Percentiles rank a stretch among this genome's conserved stretches.
Conservation (phyloP, 2,888 invertebrate genomes). For the Geophilus truncorum region DNA sequence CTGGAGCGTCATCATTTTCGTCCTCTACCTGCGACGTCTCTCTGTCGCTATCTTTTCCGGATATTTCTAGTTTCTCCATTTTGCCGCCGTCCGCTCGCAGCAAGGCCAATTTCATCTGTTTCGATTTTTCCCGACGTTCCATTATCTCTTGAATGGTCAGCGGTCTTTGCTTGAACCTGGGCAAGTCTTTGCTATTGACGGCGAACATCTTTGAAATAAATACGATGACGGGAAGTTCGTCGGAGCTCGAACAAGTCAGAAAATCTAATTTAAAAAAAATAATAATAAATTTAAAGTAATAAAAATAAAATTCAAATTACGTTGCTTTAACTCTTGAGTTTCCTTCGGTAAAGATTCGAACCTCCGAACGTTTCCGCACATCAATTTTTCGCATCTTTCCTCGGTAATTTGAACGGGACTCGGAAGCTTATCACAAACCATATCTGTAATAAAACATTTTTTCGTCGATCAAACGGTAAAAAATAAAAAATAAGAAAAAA, state of each 20-base stretch:
- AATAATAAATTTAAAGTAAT: not conserved
- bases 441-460: constrained; percentile 51
- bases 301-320: constrained; percentile 46
- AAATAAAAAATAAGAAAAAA: no score
- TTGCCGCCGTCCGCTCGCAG: not conserved
- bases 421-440: constrained; percentile 75
- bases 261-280: constrained; percentile 41
- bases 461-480: no score
- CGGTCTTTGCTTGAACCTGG: constrained; percentile 55
- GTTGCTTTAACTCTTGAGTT: constrained; percentile 65
- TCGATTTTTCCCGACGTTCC: constrained; percentile 61
- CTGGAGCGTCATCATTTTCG: constrained; percentile 48
- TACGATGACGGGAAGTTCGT: constrained; percentile 63
- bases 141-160: constrained; percentile 69
- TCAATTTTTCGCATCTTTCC: constrained; percentile 74
- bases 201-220: constrained; percentile 90
- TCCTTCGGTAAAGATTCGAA: constrained; percentile 63
- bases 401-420: constrained; percentile 68
- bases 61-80: no score
- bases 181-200: constrained; percentile 64
- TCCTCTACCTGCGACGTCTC: not conserved
- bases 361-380: constrained; percentile 60
- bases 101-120: constrained; percentile 47
- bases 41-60: not conserved
- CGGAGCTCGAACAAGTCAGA: constrained; percentile 59